A percentile compares a stretch with the other conserved stretches of the same genome.
Conservation (phyloP, 2,888 invertebrate genomes). For the Agrotis clavis region DNA sequence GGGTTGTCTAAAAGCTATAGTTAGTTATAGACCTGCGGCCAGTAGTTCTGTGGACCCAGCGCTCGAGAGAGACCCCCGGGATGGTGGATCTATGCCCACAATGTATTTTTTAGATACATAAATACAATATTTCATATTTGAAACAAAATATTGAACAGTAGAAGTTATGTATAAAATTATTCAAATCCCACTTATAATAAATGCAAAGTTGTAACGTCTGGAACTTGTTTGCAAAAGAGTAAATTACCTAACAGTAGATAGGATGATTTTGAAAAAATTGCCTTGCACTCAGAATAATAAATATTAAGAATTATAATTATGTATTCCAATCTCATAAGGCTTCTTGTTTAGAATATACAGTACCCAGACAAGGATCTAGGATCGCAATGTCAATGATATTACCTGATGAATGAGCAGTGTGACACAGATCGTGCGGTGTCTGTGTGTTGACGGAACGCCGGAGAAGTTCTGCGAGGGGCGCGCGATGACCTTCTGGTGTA, state of each 20-base stretch:
- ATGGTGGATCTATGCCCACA: slow-evolving; percentile 88
- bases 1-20: slow-evolving; percentile 74
- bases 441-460: slow-evolving; percentile 96
- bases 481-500: slow-evolving; percentile 96
- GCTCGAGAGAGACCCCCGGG: slow-evolving; percentile 92
- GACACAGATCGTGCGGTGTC: slow-evolving; percentile 94
- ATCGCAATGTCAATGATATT: slow-evolving; percentile 55
- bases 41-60: slow-evolving; percentile 91
- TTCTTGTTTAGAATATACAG: not conserved
- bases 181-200: not conserved
- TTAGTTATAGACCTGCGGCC: slow-evolving; percentile 92
- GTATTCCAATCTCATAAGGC: not conserved
- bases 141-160: slow-evolving; percentile 18
- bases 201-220: not conserved
- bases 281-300: not conserved
- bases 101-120: slow-evolving; percentile 68
- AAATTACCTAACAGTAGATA: not conserved
- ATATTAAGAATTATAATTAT: not conserved
- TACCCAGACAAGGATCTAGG: too few relatives aligned
- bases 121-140: not conserved
- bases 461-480: slow-evolving; percentile 95
- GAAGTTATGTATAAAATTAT: not conserved
- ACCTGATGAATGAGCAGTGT: slow-evolving; percentile 94
- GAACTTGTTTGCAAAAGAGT: not conserved
- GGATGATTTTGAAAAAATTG: not conserved